Conservation (phyloP, 2,888 invertebrate genomes). For the Nemotelus nigrinus region DNA sequence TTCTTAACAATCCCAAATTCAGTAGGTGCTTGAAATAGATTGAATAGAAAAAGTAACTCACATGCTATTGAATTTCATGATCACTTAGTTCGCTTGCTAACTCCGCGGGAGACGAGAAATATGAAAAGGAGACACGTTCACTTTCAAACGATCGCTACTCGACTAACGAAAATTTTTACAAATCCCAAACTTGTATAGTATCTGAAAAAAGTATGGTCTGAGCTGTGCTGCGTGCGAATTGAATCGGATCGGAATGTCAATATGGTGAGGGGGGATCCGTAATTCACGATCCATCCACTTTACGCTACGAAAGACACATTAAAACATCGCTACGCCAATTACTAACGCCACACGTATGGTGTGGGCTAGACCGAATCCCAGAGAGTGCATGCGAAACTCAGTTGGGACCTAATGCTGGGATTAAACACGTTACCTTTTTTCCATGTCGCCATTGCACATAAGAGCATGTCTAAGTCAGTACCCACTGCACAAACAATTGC, state of each 20-base stretch:
- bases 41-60: constrained; percentile 45
- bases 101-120: constrained; percentile 47
- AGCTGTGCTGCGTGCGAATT: neutral
- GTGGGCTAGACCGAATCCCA: neutral
- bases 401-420: neutral
- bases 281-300: too few species aligned
- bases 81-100: constrained; percentile 42
- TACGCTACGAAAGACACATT: neutral
- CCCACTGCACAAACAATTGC: too few species aligned
- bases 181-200: constrained; percentile 51
- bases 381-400: constrained; percentile 38
- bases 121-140: constrained; percentile 49
- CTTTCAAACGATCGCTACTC: constrained; percentile 50
- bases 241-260: constrained; percentile 41
- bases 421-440: constrained; percentile 9
- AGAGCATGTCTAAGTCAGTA: too few species aligned
- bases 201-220: constrained; percentile 38
- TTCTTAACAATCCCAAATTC: too few species aligned
- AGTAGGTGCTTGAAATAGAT: neutral
- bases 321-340: neutral
- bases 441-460: constrained; percentile 24
- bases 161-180: constrained; percentile 51
- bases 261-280: constrained; percentile 22
- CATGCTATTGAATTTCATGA: constrained; percentile 51
- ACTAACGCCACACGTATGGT: constrained; percentile 5